A percentile compares a stretch with the other conserved stretches of the same genome.
These are phyloP conservation scores for Sapayoa aenigma DNA, from an alignment of 2,113 vertebrate species.

Conservation along the genomic window DNA sequence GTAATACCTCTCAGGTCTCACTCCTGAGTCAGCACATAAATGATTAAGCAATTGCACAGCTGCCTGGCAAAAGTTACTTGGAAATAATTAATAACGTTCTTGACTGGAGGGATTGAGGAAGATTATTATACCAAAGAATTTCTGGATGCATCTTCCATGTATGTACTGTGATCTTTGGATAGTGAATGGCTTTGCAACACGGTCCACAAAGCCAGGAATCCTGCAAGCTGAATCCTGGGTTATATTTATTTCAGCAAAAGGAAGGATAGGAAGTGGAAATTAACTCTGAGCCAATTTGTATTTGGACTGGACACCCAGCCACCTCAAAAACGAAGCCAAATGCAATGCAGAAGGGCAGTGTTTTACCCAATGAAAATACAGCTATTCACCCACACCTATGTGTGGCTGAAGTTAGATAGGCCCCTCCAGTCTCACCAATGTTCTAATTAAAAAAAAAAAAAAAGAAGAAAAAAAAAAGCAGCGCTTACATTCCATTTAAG, in stretches of 20 bases:
- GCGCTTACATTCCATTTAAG: slow-evolving; percentile 5
- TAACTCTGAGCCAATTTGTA: slow-evolving; percentile 3
- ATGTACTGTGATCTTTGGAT: background rate
- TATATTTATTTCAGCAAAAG: slow-evolving; percentile 18
- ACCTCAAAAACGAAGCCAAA: slow-evolving; percentile 38
- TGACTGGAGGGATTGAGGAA: slow-evolving; percentile 13
- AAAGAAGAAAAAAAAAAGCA: background rate
- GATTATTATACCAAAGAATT: slow-evolving; percentile 12
- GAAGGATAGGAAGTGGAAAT: slow-evolving; percentile 47
- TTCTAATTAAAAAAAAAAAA: slow-evolving; percentile 8
- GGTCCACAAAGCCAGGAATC: background rate
- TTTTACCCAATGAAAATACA: slow-evolving; percentile 11
- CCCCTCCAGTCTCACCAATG: slow-evolving; percentile 10
- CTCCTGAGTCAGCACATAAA: slow-evolving; percentile 16
- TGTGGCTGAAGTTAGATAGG: background rate
- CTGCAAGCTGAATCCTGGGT: background rate
- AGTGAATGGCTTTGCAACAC: background rate
- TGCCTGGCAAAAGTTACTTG: background rate
- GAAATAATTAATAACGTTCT: slow-evolving; percentile 40
- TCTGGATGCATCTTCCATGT: background rate
- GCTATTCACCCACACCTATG: background rate
- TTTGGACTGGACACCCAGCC: slow-evolving; percentile 28
- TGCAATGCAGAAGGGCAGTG: slow-evolving; percentile 12
- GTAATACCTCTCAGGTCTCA: slow-evolving; percentile 5
- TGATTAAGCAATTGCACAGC: background rate